A percentile compares a stretch with the other conserved stretches of the same genome.
These are phyloP conservation scores for Diphyllodes magnificus DNA, from an alignment of 2,113 vertebrate species.

Conservation along the genomic window DNA sequence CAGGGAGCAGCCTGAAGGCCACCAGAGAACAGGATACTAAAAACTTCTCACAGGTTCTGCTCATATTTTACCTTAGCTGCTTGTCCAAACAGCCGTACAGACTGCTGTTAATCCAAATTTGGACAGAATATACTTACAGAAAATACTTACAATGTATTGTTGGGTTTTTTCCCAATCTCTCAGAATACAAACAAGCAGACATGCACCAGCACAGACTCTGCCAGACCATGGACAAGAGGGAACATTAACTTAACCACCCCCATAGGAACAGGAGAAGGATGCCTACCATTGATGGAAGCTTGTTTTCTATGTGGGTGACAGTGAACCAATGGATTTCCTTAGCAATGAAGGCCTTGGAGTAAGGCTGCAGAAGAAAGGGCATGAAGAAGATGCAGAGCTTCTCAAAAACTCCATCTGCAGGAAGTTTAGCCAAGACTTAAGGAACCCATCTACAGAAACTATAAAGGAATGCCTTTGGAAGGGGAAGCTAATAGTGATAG, in stretches of 20 bases:
- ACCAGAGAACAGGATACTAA: background rate
- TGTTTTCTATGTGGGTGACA: background rate
- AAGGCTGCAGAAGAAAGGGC: background rate
- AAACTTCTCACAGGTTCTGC: background rate
- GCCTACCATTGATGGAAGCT: background rate
- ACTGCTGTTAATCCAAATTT: background rate
- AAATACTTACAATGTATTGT: background rate
- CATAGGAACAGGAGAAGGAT: background rate
- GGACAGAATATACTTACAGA: background rate
- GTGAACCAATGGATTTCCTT: background rate
- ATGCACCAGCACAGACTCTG: background rate
- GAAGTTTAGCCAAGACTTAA: background rate
- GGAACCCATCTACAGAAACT: background rate
- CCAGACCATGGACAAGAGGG: background rate
- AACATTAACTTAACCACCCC: background rate
- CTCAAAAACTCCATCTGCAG: background rate
- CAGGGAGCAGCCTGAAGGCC: background rate
- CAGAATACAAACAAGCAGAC: background rate
- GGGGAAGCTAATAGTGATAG: background rate
- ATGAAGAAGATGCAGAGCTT: background rate
- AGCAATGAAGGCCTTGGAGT: background rate
- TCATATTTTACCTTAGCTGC: background rate
- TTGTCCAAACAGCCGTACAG: background rate
- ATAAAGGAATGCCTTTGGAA: background rate
- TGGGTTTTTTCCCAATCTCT: accelerated